Evolutionary conservation across 2,797 vertebrate genomes (phyloP).

Genomic region (Falco concolor): DNA sequence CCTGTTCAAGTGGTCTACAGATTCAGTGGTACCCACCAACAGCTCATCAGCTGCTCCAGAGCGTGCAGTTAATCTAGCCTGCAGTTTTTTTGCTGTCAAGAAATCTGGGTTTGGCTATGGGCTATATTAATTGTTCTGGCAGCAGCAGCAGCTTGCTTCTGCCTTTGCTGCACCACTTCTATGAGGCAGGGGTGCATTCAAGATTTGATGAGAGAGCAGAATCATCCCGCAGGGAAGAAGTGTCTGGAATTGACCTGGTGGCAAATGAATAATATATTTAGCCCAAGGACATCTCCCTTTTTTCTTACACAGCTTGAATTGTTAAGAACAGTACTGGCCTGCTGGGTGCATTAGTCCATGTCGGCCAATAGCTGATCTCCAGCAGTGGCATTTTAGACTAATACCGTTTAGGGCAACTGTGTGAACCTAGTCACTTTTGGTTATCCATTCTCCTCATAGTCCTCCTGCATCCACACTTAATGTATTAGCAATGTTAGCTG

Average conservation of each 20-base stretch:
- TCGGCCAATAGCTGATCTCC: neutral
- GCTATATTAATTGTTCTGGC: neutral
- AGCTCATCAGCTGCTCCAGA: neutral
- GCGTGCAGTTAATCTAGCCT: neutral
- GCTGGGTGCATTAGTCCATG: accelerated
- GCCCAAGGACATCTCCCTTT: neutral
- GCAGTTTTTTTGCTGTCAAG: neutral
- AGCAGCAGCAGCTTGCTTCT: neutral
- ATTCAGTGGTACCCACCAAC: neutral
- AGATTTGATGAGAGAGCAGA: neutral
- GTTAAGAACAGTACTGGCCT: neutral
- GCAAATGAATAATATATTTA: neutral
- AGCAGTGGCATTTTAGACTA: accelerated
- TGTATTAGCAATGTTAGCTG: neutral
- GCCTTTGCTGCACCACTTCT: neutral
- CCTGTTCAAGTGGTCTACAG: accelerated
- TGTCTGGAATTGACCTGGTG: neutral
- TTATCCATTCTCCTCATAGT: neutral
- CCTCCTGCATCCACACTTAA: neutral
- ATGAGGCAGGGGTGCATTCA: accelerated
- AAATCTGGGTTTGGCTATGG: neutral
- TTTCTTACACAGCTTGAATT: neutral
- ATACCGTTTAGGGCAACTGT: accelerated
- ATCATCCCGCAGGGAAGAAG: neutral
- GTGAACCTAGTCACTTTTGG: neutral